Evolutionary conservation across 2,888 invertebrate genomes (phyloP), one percentile per base, ranked within the genome.

Genomic region (Spodoptera littoralis): DNA sequence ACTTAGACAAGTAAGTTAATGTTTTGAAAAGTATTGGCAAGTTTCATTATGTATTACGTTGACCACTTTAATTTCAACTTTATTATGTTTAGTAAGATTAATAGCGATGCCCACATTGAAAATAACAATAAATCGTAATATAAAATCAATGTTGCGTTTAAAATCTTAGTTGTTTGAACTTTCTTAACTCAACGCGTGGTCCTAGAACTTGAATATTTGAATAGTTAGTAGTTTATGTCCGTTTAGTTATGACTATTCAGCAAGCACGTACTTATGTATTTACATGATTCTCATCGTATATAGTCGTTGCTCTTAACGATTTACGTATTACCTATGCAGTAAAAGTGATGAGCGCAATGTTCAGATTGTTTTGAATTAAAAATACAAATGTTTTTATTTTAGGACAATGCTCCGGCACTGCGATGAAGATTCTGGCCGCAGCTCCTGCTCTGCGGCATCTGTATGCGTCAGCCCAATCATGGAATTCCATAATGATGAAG

Each of bases 391-490:
- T 62, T 73, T 65, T 53, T 50, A 55, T 90, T 90, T 60, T 84
- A 92, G 91, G 67, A 83, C 61, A 65, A 94, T 92, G 92, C 86
- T 82, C 54, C 92, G 89, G 9, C 87, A 90, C 64, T 93, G 88
- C 67, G 94, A 95, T 76, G 95, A 93, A 78, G 95, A 95, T 74
- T 95, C 95, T 1, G 94, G 95, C 3, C 90, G 92, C 41, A 95
- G 94, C 77, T 93, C 95, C 50, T 94, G 95, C 74, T 95, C 95
- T 30, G 93, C 93, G 4, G 89, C 91, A 3, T 95, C 95, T 11
- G 78, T 90, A 42, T 90, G 91, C 12, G 74, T 91, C 44, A 92
- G 90, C 61, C 92, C 94, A 2, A 80, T 89, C 18, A 87, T 90
- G 75, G 90, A 92, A 75, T 82, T 84, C 60, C 84, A 74, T 27